Percentiles rank a stretch among this genome's conserved stretches.
Conservation (phyloP, 2,113 vertebrate species). For the Sula dactylatra region DNA sequence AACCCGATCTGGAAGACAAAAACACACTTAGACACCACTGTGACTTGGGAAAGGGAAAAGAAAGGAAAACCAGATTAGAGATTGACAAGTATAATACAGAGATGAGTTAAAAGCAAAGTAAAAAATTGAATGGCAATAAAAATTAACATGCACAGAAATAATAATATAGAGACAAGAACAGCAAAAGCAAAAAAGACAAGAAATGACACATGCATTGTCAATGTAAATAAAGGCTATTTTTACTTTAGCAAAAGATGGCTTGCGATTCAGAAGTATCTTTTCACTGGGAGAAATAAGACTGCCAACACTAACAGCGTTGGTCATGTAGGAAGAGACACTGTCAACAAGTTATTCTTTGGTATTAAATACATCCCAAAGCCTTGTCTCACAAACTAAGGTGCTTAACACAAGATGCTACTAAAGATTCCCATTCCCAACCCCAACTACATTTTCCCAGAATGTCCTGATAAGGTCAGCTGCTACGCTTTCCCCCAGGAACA, state of each 20-base stretch:
- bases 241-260: background rate
- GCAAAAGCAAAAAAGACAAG: background rate
- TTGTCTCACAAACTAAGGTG: background rate
- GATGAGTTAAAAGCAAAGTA: background rate
- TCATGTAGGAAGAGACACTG: background rate
- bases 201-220: background rate
- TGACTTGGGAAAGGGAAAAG: background rate
- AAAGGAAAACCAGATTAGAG: background rate
- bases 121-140: background rate
- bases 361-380: background rate
- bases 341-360: background rate
- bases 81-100: background rate
- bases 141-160: background rate
- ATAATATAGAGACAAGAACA: background rate
- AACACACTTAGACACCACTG: background rate
- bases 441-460: background rate
- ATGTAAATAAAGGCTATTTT: background rate
- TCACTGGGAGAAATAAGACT: background rate
- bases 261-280: background rate
- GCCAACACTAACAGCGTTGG: background rate
- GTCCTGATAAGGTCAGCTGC: background rate
- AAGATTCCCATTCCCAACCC: background rate
- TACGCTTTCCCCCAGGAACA: background rate
- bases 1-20: background rate
- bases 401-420: background rate